Conservation (phyloP, 2,797 vertebrate species). For the Sebastes steindachneri region DNA sequence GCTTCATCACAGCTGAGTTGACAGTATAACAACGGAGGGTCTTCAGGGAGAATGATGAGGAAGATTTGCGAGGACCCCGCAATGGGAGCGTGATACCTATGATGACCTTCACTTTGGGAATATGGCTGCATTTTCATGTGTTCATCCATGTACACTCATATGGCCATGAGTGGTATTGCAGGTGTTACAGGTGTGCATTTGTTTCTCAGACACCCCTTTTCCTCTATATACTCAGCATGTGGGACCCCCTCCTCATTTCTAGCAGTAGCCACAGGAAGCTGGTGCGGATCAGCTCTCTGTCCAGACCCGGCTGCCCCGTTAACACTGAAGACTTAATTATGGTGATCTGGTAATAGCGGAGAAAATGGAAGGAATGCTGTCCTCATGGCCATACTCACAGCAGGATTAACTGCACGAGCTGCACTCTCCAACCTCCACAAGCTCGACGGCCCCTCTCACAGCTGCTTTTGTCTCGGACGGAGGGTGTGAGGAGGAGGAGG, state of each 20-base stretch:
- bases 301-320: constrained; percentile 58
- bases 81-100: constrained; percentile 19
- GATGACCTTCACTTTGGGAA: constrained; percentile 35
- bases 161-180: constrained; percentile 37
- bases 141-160: background rate
- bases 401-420: constrained; percentile 82
- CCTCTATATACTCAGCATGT: background rate
- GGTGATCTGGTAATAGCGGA: constrained; percentile 80
- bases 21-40: constrained; percentile 42
- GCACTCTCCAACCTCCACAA: constrained; percentile 74
- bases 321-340: constrained; percentile 79
- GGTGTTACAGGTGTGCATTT: constrained; percentile 55
- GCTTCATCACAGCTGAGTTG: constrained; percentile 65
- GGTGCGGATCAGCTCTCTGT: constrained; percentile 64
- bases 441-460: constrained; percentile 67
- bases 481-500: constrained; percentile 55
- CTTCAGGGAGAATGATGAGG: constrained; percentile 19
- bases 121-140: constrained; percentile 31
- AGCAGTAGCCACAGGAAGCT: constrained; percentile 69
- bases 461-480: constrained; percentile 75
- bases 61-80: constrained; percentile 57
- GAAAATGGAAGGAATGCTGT: constrained; percentile 84
- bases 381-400: constrained; percentile 79
- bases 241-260: constrained; percentile 9
- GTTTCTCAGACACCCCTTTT: constrained; percentile 8